These are phyloP conservation scores for Neoascia interrupta DNA, from an alignment of 2,888 invertebrate species.

Conservation along the genomic window DNA sequence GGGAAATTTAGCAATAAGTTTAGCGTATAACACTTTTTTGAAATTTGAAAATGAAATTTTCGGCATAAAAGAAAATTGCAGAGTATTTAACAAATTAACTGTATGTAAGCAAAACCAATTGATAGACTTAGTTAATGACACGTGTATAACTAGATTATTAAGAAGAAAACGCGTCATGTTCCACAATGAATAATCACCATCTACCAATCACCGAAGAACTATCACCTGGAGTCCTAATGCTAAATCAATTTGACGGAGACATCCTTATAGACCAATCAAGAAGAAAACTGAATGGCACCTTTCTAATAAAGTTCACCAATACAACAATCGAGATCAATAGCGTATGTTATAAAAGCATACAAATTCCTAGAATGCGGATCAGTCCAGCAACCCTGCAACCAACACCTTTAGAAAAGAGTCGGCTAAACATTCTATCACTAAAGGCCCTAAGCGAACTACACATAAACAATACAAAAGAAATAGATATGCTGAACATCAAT, in stretches of 20 bases:
- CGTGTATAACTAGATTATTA: neutral
- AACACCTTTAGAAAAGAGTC: constrained; percentile 8
- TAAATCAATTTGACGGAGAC: neutral
- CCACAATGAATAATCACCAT: neutral
- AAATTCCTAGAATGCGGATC: neutral
- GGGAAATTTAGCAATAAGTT: too few relatives aligned
- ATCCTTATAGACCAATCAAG: neutral
- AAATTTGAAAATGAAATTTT: too few relatives aligned
- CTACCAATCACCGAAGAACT: neutral
- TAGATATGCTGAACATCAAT: neutral
- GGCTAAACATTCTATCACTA: constrained; percentile 3
- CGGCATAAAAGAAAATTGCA: too few relatives aligned
- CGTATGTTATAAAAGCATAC: neutral
- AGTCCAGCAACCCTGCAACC: constrained; percentile 17
- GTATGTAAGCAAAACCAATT: neutral
- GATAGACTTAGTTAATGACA: neutral
- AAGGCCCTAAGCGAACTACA: constrained; percentile 2
- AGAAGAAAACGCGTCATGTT: neutral
- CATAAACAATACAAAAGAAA: constrained; percentile 6
- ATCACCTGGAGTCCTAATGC: neutral
- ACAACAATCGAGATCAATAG: neutral
- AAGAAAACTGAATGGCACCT: neutral
- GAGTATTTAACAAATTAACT: neutral
- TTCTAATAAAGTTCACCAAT: constrained; percentile 2
- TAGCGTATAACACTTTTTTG: too few relatives aligned